phyloP scores from a whole-genome alignment of 2,113 vertebrate genomes.

The Megalops atlanticus region DNA sequence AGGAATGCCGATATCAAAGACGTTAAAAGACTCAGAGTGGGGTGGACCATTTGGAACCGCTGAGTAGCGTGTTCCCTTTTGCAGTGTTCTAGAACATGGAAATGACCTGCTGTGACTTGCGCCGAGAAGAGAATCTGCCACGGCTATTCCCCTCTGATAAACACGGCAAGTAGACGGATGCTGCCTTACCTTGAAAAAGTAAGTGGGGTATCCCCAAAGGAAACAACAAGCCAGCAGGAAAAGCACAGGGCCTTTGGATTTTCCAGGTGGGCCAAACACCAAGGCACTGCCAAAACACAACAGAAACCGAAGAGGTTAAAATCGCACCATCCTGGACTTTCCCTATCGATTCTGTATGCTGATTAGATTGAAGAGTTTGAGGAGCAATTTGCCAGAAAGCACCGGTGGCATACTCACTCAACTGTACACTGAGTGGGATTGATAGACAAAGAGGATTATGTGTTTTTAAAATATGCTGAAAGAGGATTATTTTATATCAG shows the following conservation, averaged over 20 bases:
- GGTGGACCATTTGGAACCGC: background rate
- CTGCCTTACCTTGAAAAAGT: constrained; percentile 37
- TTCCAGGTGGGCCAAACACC: constrained; percentile 39
- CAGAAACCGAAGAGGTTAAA: background rate
- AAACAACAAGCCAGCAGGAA: constrained; percentile 44
- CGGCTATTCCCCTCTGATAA: background rate
- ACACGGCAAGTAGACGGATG: background rate
- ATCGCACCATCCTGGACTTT: background rate
- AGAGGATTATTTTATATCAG: constrained; percentile 18
- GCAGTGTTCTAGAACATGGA: background rate
- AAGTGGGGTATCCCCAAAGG: constrained; percentile 50
- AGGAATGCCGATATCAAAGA: background rate
- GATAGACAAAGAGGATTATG: background rate
- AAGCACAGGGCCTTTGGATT: constrained; percentile 44
- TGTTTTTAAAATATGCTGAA: background rate
- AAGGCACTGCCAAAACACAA: constrained; percentile 33
- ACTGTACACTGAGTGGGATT: background rate
- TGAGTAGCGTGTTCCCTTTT: background rate
- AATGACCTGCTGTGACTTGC: background rate
- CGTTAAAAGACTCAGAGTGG: background rate
- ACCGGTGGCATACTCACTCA: background rate
- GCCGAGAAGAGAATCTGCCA: background rate
- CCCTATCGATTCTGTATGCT: background rate
- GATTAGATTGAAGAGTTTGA: too few species aligned
- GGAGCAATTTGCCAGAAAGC: background rate